Conservation (phyloP, 2,888 invertebrate species). For the Stenurella melanura region DNA sequence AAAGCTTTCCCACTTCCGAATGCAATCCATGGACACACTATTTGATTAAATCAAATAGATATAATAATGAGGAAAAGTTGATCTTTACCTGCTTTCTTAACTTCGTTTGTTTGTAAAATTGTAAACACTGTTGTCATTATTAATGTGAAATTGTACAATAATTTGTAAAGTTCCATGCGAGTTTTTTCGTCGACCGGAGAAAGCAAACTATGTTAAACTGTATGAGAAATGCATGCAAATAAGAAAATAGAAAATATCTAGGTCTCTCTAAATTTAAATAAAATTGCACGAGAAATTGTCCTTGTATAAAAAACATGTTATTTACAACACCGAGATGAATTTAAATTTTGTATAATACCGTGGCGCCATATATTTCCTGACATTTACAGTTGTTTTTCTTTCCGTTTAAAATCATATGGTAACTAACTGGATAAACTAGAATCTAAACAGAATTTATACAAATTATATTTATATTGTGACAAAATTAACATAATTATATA, state of each 20-base stretch:
- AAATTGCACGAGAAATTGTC: neutral
- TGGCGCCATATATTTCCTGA: neutral
- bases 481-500: constrained; percentile 4
- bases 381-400: constrained; percentile 17
- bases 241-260: constrained; percentile 2
- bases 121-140: neutral
- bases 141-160: neutral
- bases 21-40: no score
- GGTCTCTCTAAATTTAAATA: constrained; percentile 19
- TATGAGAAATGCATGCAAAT: constrained; percentile 8
- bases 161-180: constrained; percentile 10
- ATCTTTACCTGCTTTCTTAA: no score
- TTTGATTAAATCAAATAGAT: no score
- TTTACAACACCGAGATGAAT: neutral
- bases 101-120: no score
- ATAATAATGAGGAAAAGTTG: no score
- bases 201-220: constrained; percentile 3
- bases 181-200: constrained; percentile 1
- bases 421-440: constrained; percentile 15
- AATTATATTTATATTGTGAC: neutral
- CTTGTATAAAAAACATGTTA: constrained; percentile 10
- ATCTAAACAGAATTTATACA: neutral
- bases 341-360: neutral
- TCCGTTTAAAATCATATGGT: neutral
- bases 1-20: no score